phyloP scores from a whole-genome alignment of 2,113 vertebrate species.

The Leuciscus idus region DNA sequence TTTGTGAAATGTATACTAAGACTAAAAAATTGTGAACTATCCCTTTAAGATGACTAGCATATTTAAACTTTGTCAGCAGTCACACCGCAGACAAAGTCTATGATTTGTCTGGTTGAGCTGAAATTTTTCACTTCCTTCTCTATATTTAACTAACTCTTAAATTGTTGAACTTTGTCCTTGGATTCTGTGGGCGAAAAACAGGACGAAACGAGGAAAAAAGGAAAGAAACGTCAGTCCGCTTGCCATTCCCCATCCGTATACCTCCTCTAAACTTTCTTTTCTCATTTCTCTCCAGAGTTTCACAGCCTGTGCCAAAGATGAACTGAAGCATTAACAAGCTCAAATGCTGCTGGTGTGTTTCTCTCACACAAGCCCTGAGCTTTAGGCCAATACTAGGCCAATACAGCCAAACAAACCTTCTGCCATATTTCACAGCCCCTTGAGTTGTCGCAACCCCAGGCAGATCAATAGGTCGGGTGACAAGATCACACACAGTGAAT shows the following conservation, averaged over 20 bases:
- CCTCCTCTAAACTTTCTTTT: constrained; percentile 23
- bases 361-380: constrained; percentile 1
- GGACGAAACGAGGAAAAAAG: neutral
- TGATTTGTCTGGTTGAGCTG: constrained; percentile 25
- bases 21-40: neutral
- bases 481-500: constrained; percentile 30
- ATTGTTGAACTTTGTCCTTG: neutral
- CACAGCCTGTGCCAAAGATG: constrained; percentile 30
- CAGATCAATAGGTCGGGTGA: constrained; percentile 16
- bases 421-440: constrained; percentile 42
- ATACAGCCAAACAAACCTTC: constrained; percentile 9
- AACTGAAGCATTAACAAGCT: constrained; percentile 43
- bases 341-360: constrained; percentile 22
- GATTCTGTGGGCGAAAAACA: neutral
- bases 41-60: constrained; percentile 5
- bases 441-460: constrained; percentile 1
- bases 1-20: no score
- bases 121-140: neutral
- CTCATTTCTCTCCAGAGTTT: constrained; percentile 29
- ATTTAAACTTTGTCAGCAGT: neutral
- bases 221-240: neutral
- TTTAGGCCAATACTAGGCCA: constrained; percentile 14
- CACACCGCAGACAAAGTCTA: neutral
- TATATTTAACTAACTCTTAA: constrained; percentile 28
- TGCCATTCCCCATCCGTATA: neutral